These are phyloP conservation scores for Hirtodrosophila histrioides DNA, from an alignment of 2,888 invertebrate genomes.

Conservation along the genomic window DNA sequence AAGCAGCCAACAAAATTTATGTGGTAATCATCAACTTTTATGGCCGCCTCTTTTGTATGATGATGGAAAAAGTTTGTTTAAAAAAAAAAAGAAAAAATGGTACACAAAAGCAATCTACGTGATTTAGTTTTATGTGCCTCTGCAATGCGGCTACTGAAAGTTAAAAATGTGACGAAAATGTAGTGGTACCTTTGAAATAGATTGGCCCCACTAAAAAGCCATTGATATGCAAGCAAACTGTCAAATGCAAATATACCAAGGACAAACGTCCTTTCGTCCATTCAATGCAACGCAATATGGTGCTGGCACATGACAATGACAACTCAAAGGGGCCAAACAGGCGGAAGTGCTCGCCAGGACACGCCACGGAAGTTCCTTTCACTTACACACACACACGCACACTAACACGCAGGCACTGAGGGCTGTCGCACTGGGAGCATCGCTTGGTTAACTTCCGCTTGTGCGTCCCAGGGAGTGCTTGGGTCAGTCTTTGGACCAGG, in stretches of 20 bases:
- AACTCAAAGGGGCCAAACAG: slow-evolving; percentile 56
- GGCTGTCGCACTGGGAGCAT: slow-evolving; percentile 29
- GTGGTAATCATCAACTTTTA: slow-evolving; percentile 61
- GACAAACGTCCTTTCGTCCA: slow-evolving; percentile 18
- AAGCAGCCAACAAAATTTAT: slow-evolving; percentile 47
- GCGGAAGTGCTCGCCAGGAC: slow-evolving; percentile 55
- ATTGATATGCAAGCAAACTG: slow-evolving; percentile 69
- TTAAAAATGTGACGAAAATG: slow-evolving; percentile 24
- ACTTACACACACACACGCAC: slow-evolving; percentile 28
- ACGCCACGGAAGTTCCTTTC: slow-evolving; percentile 62
- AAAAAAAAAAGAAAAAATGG: slow-evolving; percentile 7
- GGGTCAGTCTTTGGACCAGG: slow-evolving; percentile 11
- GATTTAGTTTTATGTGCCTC: slow-evolving; percentile 29
- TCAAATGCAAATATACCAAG: slow-evolving; percentile 66
- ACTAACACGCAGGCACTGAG: slow-evolving; percentile 9
- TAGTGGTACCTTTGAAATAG: slow-evolving; percentile 35
- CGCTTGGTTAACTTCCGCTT: slow-evolving; percentile 67
- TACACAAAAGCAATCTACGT: slow-evolving; percentile 9
- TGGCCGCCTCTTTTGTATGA: slow-evolving; percentile 17
- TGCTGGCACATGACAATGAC: slow-evolving; percentile 64
- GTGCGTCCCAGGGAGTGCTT: neutral
- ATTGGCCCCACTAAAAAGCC: slow-evolving; percentile 33
- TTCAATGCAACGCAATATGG: slow-evolving; percentile 27
- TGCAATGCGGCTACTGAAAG: slow-evolving; percentile 11
- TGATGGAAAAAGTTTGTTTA: slow-evolving; percentile 35